These are phyloP conservation scores for Ectropis grisescens DNA, from an alignment of 1,140 invertebrate genomes.

Conservation along the genomic window DNA sequence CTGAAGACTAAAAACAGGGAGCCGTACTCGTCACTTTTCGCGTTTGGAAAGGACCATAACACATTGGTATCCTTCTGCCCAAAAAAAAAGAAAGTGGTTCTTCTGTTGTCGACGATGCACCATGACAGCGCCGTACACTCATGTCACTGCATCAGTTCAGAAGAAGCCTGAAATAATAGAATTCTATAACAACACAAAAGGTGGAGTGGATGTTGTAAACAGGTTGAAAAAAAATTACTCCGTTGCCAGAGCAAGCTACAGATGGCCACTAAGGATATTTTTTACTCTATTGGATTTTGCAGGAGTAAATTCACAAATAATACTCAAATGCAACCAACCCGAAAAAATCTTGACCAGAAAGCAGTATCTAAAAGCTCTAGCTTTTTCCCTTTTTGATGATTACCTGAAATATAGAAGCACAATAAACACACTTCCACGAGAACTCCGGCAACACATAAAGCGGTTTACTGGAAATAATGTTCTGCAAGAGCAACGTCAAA, in stretches of 20 bases:
- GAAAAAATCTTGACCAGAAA: slow-evolving; percentile 10
- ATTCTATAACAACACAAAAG: slow-evolving; percentile 9
- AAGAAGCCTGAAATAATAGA: slow-evolving; percentile 5
- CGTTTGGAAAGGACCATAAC: slow-evolving; percentile 7
- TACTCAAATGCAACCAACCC: slow-evolving; percentile 15
- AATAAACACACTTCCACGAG: no score
- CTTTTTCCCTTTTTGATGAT: no score
- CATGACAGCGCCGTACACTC: slow-evolving; percentile 4
- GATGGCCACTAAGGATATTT: slow-evolving; percentile 14
- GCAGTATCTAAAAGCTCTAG: slow-evolving; percentile 14
- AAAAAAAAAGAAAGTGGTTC: slow-evolving; percentile 10
- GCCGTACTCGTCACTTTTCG: slow-evolving; percentile 3
- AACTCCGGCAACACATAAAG: no score
- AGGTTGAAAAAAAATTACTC: slow-evolving; percentile 12
- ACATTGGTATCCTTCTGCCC: slow-evolving; percentile 5
- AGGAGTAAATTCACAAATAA: slow-evolving; percentile 13
- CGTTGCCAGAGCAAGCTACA: slow-evolving; percentile 8
- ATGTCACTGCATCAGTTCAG: neutral
- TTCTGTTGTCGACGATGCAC: slow-evolving; percentile 3
- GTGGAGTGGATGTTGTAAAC: slow-evolving; percentile 9
- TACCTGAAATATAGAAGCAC: no score
- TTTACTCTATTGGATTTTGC: slow-evolving; percentile 12
- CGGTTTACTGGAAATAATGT: no score
- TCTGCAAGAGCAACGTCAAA: no score
- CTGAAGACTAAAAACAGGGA: slow-evolving; percentile 22